Evolutionary conservation across 1,140 invertebrate species (phyloP).

Genomic region (Armadillidium nasatum): DNA sequence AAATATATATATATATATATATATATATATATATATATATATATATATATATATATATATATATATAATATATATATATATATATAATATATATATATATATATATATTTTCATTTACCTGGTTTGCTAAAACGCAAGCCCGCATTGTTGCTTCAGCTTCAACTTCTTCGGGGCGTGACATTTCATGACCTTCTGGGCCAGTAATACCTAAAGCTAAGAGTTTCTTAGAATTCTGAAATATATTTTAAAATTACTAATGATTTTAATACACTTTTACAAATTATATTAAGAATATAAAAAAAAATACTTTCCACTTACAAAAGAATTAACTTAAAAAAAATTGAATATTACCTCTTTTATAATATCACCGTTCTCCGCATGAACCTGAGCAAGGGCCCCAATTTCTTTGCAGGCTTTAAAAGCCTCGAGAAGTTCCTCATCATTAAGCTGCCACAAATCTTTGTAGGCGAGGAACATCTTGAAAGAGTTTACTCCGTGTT

Average conservation of each 20-base stretch:
- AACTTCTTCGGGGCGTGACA: slow-evolving; percentile 94
- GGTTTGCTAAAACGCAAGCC: slow-evolving; percentile 87
- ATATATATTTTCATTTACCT: slow-evolving; percentile 50
- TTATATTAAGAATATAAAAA: too few species aligned
- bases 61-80: too few species aligned
- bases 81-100: too few species aligned
- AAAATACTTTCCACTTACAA: too few species aligned
- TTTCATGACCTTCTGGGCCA: slow-evolving; percentile 92
- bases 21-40: too few species aligned
- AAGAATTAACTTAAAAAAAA: too few species aligned
- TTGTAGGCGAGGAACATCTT: slow-evolving; percentile 99
- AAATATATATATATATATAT: too few species aligned
- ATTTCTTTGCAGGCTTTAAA: slow-evolving; percentile 59
- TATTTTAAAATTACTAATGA: not conserved
- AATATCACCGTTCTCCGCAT: slow-evolving; percentile 95
- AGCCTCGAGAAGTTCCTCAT: slow-evolving; percentile 78
- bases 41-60: too few species aligned
- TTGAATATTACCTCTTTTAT: slow-evolving; percentile 64
- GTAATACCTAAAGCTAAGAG: slow-evolving; percentile 77
- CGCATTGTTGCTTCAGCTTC: slow-evolving; percentile 94
- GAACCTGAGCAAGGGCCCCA: slow-evolving; percentile 68
- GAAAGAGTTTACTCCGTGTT: slow-evolving; percentile 92
- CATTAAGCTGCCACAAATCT: slow-evolving; percentile 83
- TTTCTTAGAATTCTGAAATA: slow-evolving; percentile 72
- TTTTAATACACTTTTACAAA: too few species aligned